phyloP scores from a whole-genome alignment of 2,797 vertebrate species.

The Hypotaenidia okinawae region DNA sequence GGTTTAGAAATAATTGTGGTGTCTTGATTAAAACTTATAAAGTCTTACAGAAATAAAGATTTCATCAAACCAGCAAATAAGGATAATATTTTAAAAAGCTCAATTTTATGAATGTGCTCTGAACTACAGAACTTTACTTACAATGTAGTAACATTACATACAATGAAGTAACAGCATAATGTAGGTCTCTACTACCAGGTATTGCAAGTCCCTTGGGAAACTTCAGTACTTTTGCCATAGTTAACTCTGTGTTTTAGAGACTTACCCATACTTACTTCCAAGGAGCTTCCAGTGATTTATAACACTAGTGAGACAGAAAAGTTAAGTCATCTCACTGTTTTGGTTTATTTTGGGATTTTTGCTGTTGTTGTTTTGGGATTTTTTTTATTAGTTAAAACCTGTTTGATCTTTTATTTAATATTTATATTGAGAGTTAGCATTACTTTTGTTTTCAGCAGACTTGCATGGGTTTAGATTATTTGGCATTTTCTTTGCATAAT shows the following conservation, averaged over 20 bases:
- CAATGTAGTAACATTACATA: no score
- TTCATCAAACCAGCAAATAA: not conserved
- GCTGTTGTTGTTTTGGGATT: no score
- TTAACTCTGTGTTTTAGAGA: not conserved
- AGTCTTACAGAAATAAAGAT: not conserved
- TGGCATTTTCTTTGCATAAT: not conserved
- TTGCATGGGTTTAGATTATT: not conserved
- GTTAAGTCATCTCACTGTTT: not conserved
- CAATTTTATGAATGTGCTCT: not conserved
- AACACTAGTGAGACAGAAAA: not conserved
- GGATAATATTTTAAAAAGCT: not conserved
- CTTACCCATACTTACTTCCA: not conserved
- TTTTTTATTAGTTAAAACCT: not conserved
- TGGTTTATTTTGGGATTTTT: not conserved
- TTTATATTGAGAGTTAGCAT: not conserved
- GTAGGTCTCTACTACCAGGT: not conserved
- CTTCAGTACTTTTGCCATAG: no score
- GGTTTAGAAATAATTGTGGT: not conserved
- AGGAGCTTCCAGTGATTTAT: not conserved
- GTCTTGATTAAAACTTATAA: not conserved
- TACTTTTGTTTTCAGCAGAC: not conserved
- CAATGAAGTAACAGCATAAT: not conserved
- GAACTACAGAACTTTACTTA: not conserved
- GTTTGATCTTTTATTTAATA: not conserved
- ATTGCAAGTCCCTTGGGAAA: not conserved